phyloP scores from a whole-genome alignment of 2,888 invertebrate genomes.

The Lycaena phlaeas region DNA sequence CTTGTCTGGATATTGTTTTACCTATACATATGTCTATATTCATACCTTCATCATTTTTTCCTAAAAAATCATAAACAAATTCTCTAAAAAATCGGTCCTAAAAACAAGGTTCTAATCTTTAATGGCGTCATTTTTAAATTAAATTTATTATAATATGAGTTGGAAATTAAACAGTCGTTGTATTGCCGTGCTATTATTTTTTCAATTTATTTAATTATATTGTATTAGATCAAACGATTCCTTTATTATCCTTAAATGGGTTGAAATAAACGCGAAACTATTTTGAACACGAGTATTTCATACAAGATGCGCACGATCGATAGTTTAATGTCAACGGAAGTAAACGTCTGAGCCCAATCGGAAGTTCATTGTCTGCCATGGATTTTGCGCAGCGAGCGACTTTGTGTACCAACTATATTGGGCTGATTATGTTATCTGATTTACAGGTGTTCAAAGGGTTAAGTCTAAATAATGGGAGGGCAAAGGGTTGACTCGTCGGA shows the following conservation, averaged over 20 bases:
- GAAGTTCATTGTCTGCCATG: slow-evolving; percentile 11
- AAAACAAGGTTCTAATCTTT: not conserved
- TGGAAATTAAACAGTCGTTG: too few species aligned
- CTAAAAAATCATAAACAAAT: too few species aligned
- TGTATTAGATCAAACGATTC: too few species aligned
- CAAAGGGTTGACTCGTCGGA: slow-evolving; percentile 3
- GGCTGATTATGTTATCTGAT: slow-evolving; percentile 11
- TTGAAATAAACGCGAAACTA: too few species aligned
- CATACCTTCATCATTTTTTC: too few species aligned
- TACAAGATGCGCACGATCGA: not conserved
- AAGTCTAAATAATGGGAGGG: slow-evolving; percentile 6
- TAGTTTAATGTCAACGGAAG: slow-evolving; percentile 9
- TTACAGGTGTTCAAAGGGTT: slow-evolving; percentile 12
- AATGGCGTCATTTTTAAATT: too few species aligned
- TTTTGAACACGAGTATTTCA: not conserved
- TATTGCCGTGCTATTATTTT: too few species aligned
- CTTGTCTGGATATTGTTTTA: not conserved
- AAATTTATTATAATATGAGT: too few species aligned
- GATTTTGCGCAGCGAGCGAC: slow-evolving; percentile 8
- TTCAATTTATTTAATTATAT: too few species aligned
- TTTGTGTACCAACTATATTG: slow-evolving; percentile 3
- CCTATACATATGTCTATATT: not conserved
- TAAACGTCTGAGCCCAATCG: slow-evolving; percentile 11
- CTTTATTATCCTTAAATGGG: too few species aligned
- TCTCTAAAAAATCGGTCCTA: too few species aligned